Conservation (phyloP, 2,888 invertebrate genomes). For the Pollenia griseotomentosa region DNA sequence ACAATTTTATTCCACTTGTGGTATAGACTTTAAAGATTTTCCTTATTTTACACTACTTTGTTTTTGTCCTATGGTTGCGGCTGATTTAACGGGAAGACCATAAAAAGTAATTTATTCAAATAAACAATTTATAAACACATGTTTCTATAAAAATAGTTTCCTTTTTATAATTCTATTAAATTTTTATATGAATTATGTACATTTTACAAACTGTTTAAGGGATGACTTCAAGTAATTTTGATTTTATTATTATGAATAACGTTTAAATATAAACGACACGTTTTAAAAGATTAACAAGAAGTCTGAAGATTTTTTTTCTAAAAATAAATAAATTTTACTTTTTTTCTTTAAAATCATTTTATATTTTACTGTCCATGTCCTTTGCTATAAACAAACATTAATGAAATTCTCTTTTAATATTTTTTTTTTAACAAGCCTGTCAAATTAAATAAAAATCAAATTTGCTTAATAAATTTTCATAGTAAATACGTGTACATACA, state of each 20-base stretch:
- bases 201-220: background rate
- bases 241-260: background rate
- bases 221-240: background rate
- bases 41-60: background rate
- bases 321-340: too few species aligned
- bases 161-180: background rate
- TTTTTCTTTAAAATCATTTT: too few species aligned
- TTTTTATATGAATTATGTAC: background rate
- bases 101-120: slow-evolving; percentile 34
- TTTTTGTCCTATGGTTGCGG: background rate
- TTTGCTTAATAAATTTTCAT: slow-evolving; percentile 14
- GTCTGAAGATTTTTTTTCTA: background rate
- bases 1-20: background rate
- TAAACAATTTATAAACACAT: slow-evolving; percentile 34
- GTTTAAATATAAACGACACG: background rate
- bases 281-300: too few species aligned
- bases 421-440: background rate
- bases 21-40: background rate
- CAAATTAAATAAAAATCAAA: slow-evolving; percentile 17
- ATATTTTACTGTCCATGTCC: too few species aligned
- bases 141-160: slow-evolving; percentile 11
- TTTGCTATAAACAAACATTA: background rate
- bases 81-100: slow-evolving; percentile 9
- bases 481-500: too few species aligned
- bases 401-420: background rate